Conservation (phyloP, 2,888 invertebrate genomes). For the Drosophila birchii region DNA sequence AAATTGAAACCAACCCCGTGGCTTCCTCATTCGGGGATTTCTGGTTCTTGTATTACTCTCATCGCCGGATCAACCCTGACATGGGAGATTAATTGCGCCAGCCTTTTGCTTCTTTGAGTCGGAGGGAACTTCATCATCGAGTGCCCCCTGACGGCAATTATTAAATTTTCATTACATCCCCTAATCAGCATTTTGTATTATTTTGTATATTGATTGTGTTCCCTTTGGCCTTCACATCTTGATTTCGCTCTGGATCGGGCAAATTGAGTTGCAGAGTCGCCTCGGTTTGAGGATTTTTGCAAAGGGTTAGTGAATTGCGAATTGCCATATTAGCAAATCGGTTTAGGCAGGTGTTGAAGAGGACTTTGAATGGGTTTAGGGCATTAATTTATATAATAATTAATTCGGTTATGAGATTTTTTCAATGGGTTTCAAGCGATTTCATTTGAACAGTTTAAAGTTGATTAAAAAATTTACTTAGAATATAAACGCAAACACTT, state of each 20-base stretch:
- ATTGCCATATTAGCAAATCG: slow-evolving; percentile 12
- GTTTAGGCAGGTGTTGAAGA: slow-evolving; percentile 70
- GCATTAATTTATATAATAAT: slow-evolving; percentile 1
- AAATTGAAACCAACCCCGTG: slow-evolving; percentile 83
- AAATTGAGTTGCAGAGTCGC: slow-evolving; percentile 8
- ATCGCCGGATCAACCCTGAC: slow-evolving; percentile 60
- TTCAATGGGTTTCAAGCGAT: not conserved
- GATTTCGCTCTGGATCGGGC: slow-evolving; percentile 10
- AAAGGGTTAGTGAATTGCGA: slow-evolving; percentile 24
- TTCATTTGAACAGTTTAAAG: not conserved
- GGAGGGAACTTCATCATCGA: slow-evolving; percentile 50
- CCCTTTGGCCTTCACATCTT: slow-evolving; percentile 11
- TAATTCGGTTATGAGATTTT: not conserved
- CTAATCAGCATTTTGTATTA: slow-evolving; percentile 80
- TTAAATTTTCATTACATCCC: slow-evolving; percentile 84
- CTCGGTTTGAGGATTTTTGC: not conserved
- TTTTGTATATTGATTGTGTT: slow-evolving; percentile 69
- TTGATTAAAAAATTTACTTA: not conserved
- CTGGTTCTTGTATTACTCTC: slow-evolving; percentile 53
- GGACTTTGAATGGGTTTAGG: not conserved
- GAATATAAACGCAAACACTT: not conserved
- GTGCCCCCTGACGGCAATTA: slow-evolving; percentile 75
- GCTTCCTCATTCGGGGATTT: slow-evolving; percentile 19
- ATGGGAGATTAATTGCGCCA: slow-evolving; percentile 70
- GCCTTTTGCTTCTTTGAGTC: slow-evolving; percentile 18